Conservation (phyloP, 2,113 vertebrate species). For the Tapirus terrestris region DNA sequence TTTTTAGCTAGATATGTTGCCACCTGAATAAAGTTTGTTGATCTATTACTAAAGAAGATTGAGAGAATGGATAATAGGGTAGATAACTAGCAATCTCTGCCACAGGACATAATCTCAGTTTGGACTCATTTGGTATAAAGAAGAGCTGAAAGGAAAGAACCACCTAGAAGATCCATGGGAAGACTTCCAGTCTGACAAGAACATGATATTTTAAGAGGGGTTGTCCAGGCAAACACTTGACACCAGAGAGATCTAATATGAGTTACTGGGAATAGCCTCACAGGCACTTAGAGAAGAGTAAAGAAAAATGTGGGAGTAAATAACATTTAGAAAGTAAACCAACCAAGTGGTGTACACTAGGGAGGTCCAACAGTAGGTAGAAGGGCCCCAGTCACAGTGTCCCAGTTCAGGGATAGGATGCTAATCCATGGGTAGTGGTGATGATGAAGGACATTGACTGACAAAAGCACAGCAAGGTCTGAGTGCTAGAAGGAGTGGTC, state of each 20-base stretch:
- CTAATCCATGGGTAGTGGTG: background rate
- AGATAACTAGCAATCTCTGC: background rate
- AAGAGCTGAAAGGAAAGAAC: background rate
- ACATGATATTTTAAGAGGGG: background rate
- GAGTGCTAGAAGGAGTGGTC: background rate
- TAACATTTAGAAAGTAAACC: background rate
- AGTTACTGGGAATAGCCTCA: background rate
- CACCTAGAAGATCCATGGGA: background rate
- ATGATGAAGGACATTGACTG: background rate
- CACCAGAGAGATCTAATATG: background rate
- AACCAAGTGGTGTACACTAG: background rate
- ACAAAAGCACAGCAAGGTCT: background rate
- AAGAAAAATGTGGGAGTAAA: background rate
- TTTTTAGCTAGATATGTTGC: background rate
- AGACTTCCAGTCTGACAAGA: background rate
- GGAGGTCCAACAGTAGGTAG: background rate
- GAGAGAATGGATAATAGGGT: background rate
- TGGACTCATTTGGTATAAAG: background rate
- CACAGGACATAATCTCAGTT: background rate
- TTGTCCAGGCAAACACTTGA: background rate
- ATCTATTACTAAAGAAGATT: background rate
- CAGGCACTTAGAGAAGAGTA: constrained; percentile 5
- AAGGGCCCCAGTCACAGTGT: background rate
- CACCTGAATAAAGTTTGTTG: background rate
- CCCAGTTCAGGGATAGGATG: background rate